Percentiles rank a stretch among this genome's conserved stretches.
phyloP scores from a whole-genome alignment of 1,140 invertebrate genomes.

The Thaumatotibia leucotreta region DNA sequence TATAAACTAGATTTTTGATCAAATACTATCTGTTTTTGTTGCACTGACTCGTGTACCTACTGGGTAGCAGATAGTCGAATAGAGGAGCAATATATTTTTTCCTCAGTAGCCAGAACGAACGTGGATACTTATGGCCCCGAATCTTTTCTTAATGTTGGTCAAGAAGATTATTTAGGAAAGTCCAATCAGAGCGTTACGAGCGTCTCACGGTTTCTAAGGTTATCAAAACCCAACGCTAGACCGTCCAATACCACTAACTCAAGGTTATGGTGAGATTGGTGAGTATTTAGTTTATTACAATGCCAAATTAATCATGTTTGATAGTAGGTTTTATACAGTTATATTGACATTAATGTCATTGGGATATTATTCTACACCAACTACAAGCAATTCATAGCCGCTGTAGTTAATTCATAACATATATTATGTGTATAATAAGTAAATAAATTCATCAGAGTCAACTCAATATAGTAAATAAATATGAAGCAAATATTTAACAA shows the following conservation, averaged over 20 bases:
- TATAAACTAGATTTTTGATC: too few species aligned
- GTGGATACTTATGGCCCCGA: not conserved
- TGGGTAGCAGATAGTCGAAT: not conserved
- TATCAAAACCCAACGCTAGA: too few species aligned
- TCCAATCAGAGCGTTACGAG: not conserved
- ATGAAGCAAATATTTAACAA: slow-evolving; percentile 25
- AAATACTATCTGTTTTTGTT: too few species aligned
- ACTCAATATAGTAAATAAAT: slow-evolving; percentile 45
- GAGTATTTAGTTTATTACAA: too few species aligned
- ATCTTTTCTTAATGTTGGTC: not conserved
- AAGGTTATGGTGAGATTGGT: too few species aligned
- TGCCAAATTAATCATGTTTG: not conserved
- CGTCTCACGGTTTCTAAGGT: too few species aligned
- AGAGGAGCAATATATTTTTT: too few species aligned
- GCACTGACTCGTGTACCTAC: too few species aligned
- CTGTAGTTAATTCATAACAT: slow-evolving; percentile 24
- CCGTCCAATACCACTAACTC: too few species aligned
- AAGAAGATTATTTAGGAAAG: not conserved
- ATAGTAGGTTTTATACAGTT: not conserved
- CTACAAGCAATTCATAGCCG: slow-evolving; percentile 43
- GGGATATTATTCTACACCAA: not conserved
- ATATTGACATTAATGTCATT: not conserved
- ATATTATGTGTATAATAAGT: slow-evolving; percentile 36
- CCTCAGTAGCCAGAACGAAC: not conserved
- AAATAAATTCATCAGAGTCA: slow-evolving; percentile 53